phyloP scores from a whole-genome alignment of 2,888 invertebrate species.

The Terebella lapidaria region DNA sequence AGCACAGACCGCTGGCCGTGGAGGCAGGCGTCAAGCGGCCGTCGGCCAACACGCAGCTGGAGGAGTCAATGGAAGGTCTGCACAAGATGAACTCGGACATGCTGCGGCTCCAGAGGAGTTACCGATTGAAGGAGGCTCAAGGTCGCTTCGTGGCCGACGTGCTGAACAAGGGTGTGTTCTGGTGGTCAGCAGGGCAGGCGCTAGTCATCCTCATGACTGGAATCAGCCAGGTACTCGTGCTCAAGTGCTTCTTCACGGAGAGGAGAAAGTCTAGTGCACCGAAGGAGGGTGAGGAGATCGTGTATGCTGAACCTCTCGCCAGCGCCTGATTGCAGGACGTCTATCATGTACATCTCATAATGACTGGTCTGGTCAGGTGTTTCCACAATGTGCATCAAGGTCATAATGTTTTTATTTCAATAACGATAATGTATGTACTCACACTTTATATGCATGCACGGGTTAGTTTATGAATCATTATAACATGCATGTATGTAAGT shows the following conservation, averaged over 20 bases:
- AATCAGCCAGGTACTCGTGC: slow-evolving; percentile 40
- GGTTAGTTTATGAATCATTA: too few species aligned
- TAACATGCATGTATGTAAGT: too few species aligned
- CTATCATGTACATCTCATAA: too few species aligned
- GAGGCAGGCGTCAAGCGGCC: slow-evolving; percentile 37
- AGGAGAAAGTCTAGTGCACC: not conserved
- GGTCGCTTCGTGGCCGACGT: slow-evolving; percentile 41
- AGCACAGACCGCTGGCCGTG: slow-evolving; percentile 30
- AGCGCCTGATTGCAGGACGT: too few species aligned
- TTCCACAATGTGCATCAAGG: too few species aligned
- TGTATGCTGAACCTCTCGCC: not conserved
- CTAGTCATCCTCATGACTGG: slow-evolving; percentile 36
- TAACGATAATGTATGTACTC: too few species aligned
- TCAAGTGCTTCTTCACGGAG: slow-evolving; percentile 38
- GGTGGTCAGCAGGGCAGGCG: slow-evolving; percentile 40
- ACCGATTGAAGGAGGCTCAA: slow-evolving; percentile 38
- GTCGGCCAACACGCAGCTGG: slow-evolving; percentile 28
- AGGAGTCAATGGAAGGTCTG: slow-evolving; percentile 17
- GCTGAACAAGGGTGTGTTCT: slow-evolving; percentile 33
- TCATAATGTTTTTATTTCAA: too few species aligned
- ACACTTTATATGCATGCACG: too few species aligned
- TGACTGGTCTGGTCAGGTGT: too few species aligned
- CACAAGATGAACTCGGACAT: slow-evolving; percentile 15
- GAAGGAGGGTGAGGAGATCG: not conserved
- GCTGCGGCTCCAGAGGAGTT: slow-evolving; percentile 30